Evolutionary conservation across 2,888 invertebrate species (phyloP), one percentile per base, ranked within the genome.

Genomic region (Pyralis farinalis): DNA sequence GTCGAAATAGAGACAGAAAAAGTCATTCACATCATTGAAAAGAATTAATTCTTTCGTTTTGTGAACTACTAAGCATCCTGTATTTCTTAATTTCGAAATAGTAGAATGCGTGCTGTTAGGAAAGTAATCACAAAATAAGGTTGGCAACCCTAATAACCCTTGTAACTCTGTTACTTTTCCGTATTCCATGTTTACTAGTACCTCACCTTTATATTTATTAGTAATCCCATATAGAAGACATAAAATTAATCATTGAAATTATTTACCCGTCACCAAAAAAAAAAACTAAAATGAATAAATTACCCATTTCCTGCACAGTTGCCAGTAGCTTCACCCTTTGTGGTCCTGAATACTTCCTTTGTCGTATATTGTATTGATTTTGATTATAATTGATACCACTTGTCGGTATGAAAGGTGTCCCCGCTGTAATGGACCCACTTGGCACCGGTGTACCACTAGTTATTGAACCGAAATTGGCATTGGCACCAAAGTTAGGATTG

Each of bases 301-400:
- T 92, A 94, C 94, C 94, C 86, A 93, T 89, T 90, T 95, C 95
- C 74, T 94, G 94, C 25, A 95, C 94, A 39, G 95, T 95, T 33
- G 95, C 86, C 55, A 90, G 56, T 55, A 83, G 62, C 47, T 89
- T 88, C 39, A 82, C 73, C 2, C 90, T 76, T 60, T 77, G 90
- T 38, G 87, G 92, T 53, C 83, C 92, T n/a, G 91, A 91, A 53
- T 91, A 91, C 59, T 92, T 92, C 50, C 91, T 81, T 43, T 85
- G 87, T 9, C 80, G 65, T 11, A 61, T 51, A 41, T 58, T 65
- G 58, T 76, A 77, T 41, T 74, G 71, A 7, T 49, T 49, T 20
- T 59, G 55, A 40, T 56, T 63, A 33, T 57, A 59, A 33, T 37
- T 51, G 30, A 47, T 42, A 28, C 47, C 49, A n/a, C 42, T 43